Evolutionary conservation across 2,888 invertebrate species (phyloP), one percentile per base, ranked within the genome.

Genomic region (Thumatha senex): DNA sequence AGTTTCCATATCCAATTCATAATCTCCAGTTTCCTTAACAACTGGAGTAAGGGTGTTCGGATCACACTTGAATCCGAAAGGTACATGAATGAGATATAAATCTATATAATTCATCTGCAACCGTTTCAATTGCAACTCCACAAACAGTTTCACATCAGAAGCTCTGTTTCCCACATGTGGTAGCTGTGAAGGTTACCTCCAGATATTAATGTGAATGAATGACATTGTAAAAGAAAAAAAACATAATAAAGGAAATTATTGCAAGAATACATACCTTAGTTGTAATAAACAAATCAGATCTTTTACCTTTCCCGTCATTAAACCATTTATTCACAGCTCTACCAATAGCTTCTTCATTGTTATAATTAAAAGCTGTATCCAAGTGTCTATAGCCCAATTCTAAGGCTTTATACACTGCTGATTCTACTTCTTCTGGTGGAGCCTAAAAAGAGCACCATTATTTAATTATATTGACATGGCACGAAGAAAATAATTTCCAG

Each of bases 331-430:
- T 92, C 43, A 96, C 79, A 30, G 93, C 94, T 49, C 88, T 91
- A 4, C 96, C 96, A 60, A 96, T 95, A 1, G 94, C 93, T 60
- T 94, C 94, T 81, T 96, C 96, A 67, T 96, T 96, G 58, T 94
- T 94, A 72, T 96, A 96, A 84, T 95, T 95, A 74, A 94, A 95
- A 29, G 96, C 96, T 10, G 96, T 96, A 76, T 96, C 96, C 61
- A 95, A 95, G 63, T 96, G 96, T 60, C 95, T 92, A 72, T 96
- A 96, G 29, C 96, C 96, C 58, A 88, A 82, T 42, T 95, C 92
- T 54, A 96, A 80, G 24, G 96, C 96, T 48, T 88, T 88, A 46
- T 92, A 88, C 0, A 96, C 93, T 8, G 93, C 93, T 10, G 82
- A 77, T 77, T 94, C 93, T 33, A 95, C 92, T 62, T 95, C 94